Percentiles rank a stretch among this genome's conserved stretches.
These are phyloP conservation scores for Drosophila azteca DNA, from an alignment of 1,140 invertebrate species.

Conservation along the genomic window DNA sequence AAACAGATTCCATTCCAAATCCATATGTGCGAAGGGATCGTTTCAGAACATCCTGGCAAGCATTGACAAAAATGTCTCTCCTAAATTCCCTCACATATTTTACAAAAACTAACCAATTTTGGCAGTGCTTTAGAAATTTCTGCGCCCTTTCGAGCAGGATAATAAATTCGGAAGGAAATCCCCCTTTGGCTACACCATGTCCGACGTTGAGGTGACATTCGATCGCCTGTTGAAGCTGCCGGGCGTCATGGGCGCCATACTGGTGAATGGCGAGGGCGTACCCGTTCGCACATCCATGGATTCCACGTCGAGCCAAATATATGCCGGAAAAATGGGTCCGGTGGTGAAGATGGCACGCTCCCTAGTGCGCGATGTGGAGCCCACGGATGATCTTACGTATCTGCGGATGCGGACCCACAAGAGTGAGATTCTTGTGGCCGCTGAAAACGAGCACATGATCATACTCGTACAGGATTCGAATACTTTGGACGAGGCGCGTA, in stretches of 20 bases:
- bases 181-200: background rate
- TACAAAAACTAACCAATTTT: no score
- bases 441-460: constrained; percentile 44
- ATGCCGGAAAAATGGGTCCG: constrained; percentile 12
- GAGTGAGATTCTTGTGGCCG: constrained; percentile 39
- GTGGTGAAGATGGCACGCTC: constrained; percentile 25
- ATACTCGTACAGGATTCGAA: constrained; percentile 31
- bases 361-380: constrained; percentile 27
- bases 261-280: constrained; percentile 19
- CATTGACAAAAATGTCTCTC: no score
- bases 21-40: no score
- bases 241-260: constrained; percentile 36
- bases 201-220: constrained; percentile 11
- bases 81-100: no score
- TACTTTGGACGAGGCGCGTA: constrained; percentile 20
- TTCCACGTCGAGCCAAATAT: background rate
- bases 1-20: no score
- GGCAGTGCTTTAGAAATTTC: no score
- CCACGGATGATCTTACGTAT: constrained; percentile 30
- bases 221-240: constrained; percentile 26
- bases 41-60: no score
- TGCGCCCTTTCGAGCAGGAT: no score
- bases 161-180: no score
- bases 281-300: constrained; percentile 27
- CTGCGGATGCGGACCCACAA: constrained; percentile 37